Conservation (phyloP, 1,140 invertebrate genomes). For the Drosophila pruinosa region DNA sequence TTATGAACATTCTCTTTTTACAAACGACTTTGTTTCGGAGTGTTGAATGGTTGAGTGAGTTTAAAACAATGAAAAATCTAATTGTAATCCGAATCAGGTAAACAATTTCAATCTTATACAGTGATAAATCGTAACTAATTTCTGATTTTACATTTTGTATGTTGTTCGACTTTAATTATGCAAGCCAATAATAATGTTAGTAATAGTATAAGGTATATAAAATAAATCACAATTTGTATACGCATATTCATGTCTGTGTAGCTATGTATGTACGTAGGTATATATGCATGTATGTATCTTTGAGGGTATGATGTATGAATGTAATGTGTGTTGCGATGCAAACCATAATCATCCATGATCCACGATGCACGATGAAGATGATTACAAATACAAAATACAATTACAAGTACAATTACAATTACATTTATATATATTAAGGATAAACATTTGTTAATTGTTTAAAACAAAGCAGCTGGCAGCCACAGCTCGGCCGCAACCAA, state of each 20-base stretch:
- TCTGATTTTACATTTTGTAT: constrained; percentile 36
- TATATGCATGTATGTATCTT: constrained; percentile 35
- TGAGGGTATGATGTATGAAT: constrained; percentile 34
- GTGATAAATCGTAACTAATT: constrained; percentile 15
- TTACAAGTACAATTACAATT: constrained; percentile 47
- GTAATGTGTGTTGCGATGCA: constrained; percentile 22
- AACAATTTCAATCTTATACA: constrained; percentile 45
- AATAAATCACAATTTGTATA: constrained; percentile 79
- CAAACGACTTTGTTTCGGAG: constrained; percentile 12
- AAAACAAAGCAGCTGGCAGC: constrained; percentile 76
- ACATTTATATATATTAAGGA: constrained; percentile 65
- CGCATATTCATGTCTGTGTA: constrained; percentile 61
- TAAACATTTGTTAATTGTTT: constrained; percentile 77
- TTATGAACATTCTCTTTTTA: constrained; percentile 20
- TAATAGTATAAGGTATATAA: constrained; percentile 73
- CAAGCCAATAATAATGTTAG: constrained; percentile 56
- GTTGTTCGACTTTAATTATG: constrained; percentile 43
- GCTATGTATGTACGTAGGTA: constrained; percentile 32
- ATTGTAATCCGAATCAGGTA: constrained; percentile 52
- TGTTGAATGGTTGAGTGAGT: constrained; percentile 18
- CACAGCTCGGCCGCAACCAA: constrained; percentile 39
- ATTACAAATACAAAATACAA: constrained; percentile 63
- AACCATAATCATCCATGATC: constrained; percentile 36
- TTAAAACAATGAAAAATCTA: constrained; percentile 19
- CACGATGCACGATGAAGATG: constrained; percentile 25